Percentiles rank a stretch among this genome's conserved stretches.
Evolutionary conservation across 64 coral and sea anemone species (phyloP).

Genomic region (Porites australiensis): DNA sequence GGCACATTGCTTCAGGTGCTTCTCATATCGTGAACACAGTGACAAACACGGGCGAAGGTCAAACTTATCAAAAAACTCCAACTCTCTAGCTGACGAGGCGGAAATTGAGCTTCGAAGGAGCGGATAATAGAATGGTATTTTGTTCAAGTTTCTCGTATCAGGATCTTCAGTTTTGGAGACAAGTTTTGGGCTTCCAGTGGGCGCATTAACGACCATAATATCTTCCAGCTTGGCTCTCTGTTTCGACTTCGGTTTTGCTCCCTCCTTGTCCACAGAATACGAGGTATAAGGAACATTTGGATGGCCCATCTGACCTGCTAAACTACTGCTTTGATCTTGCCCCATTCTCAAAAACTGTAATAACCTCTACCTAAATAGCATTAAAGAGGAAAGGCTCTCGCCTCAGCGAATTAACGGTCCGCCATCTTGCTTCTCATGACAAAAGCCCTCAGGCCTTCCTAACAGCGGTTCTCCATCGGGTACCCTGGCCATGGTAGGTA

Average conservation of each 20-base stretch:
- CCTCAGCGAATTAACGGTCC: neutral
- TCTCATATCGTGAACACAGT: slow-evolving; percentile 90
- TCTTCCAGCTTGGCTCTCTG: slow-evolving; percentile 84
- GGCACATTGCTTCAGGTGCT: slow-evolving; percentile 88
- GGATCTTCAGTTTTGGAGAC: slow-evolving; percentile 61
- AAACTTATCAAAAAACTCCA: slow-evolving; percentile 83
- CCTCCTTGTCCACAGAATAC: slow-evolving; percentile 59
- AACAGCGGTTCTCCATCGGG: too few relatives aligned
- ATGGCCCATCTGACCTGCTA: neutral
- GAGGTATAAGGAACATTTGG: slow-evolving; percentile 52
- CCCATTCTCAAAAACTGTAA: slow-evolving; percentile 48
- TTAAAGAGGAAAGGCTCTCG: neutral
- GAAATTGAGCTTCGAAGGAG: slow-evolving; percentile 72
- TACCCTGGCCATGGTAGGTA: too few relatives aligned
- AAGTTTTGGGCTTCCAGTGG: slow-evolving; percentile 38
- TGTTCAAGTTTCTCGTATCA: slow-evolving; percentile 72
- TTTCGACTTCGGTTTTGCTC: slow-evolving; percentile 21
- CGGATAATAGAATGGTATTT: slow-evolving; percentile 74
- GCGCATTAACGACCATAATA: slow-evolving; percentile 90
- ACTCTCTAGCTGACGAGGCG: slow-evolving; percentile 51
- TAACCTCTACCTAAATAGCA: neutral
- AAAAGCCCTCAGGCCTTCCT: too few relatives aligned
- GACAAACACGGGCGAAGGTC: slow-evolving; percentile 64
- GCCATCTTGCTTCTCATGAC: neutral
- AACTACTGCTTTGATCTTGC: slow-evolving; percentile 83